Evolutionary conservation across 1,140 invertebrate genomes (phyloP).

Genomic region (Dreissena polymorpha): DNA sequence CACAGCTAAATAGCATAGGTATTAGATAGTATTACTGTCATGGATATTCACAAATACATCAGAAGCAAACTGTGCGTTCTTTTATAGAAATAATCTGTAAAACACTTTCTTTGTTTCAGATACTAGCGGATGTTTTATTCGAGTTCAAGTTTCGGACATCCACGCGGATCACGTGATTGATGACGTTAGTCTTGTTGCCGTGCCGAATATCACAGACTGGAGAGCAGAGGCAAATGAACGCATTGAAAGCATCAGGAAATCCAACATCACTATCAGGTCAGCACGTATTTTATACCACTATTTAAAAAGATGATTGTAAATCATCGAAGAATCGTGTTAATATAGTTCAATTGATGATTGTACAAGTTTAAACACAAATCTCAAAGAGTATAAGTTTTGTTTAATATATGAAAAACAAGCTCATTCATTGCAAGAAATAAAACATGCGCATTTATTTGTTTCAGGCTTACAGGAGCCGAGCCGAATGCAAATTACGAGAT

Average conservation of each 20-base stretch:
- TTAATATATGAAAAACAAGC: neutral
- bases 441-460: neutral
- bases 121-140: too few relatives aligned
- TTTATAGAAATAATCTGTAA: too few relatives aligned
- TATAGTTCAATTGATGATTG: neutral
- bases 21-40: too few relatives aligned
- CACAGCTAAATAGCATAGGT: too few relatives aligned
- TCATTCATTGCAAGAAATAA: neutral
- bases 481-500: neutral
- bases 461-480: neutral
- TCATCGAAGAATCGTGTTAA: neutral
- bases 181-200: slow-evolving; percentile 15
- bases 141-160: neutral
- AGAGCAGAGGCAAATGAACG: slow-evolving; percentile 21
- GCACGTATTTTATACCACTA: neutral
- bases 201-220: slow-evolving; percentile 10
- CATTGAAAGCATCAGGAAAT: slow-evolving; percentile 45
- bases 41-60: too few relatives aligned
- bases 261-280: slow-evolving; percentile 28
- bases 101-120: too few relatives aligned
- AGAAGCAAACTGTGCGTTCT: too few relatives aligned
- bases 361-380: neutral
- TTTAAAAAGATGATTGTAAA: neutral
- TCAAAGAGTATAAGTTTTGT: neutral
- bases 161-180: slow-evolving; percentile 26